Percentiles rank a stretch among this genome's conserved stretches.
These are phyloP conservation scores for Mormyrops attenuatus DNA, from an alignment of 2,797 vertebrate genomes.

Conservation along the genomic window DNA sequence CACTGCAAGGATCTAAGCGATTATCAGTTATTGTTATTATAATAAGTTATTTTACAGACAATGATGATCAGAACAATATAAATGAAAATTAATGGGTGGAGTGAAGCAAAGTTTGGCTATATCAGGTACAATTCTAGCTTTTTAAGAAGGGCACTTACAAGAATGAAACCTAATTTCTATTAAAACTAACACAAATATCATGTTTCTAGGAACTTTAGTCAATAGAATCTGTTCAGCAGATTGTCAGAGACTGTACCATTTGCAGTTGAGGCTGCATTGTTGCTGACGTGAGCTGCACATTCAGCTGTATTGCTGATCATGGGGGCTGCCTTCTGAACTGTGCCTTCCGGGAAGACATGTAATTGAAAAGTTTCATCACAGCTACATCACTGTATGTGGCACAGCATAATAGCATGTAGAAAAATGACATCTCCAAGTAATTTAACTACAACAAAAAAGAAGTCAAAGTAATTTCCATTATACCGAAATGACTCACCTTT, in stretches of 20 bases:
- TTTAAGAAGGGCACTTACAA: neutral
- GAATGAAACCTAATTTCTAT: neutral
- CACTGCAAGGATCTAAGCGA: neutral
- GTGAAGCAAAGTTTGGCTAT: neutral
- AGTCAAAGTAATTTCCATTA: neutral
- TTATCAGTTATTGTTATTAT: neutral
- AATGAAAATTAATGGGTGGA: neutral
- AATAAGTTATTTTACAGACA: neutral
- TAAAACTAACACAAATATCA: neutral
- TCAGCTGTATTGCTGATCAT: neutral
- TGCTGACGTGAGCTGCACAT: neutral
- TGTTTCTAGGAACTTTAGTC: neutral
- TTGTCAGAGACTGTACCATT: neutral
- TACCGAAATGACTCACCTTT: neutral
- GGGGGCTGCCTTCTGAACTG: neutral
- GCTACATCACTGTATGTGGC: neutral
- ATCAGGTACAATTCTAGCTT: neutral
- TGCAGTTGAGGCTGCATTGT: neutral
- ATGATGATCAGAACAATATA: neutral
- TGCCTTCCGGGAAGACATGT: neutral
- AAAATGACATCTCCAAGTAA: neutral
- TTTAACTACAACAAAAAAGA: neutral
- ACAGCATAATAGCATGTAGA: neutral
- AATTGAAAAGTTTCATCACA: neutral
- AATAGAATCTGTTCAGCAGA: neutral